Percentiles rank a stretch among this genome's conserved stretches.
Conservation (phyloP, 2,888 invertebrate species). For the Dioctria rufipes region DNA sequence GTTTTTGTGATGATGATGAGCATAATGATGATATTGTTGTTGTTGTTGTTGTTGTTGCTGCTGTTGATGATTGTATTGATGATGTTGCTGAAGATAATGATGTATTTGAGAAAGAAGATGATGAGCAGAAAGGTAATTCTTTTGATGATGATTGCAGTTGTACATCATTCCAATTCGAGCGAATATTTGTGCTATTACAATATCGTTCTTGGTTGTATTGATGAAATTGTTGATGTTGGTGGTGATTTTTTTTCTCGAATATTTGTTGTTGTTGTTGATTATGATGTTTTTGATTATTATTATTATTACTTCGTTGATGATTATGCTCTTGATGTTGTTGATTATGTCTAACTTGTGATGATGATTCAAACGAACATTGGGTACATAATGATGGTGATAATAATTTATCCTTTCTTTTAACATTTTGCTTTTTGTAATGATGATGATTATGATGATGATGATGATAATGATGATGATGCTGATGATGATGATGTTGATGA, state of each 20-base stretch:
- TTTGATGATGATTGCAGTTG: not conserved
- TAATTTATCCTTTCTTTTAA: not conserved
- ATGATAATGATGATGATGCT: not conserved
- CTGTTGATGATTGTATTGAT: not conserved
- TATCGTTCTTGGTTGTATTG: not conserved
- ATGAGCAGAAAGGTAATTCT: no score
- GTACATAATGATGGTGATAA: not conserved
- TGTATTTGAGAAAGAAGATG: no score
- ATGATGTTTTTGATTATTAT: not conserved
- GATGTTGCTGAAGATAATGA: not conserved
- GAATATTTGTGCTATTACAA: conserved; percentile 6
- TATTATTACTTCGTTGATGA: not conserved
- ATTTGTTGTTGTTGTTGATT: no score
- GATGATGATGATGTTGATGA: conserved; percentile 23
- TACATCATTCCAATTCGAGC: not conserved
- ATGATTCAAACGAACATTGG: not conserved
- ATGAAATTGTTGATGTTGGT: not conserved
- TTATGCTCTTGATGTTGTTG: conserved; percentile 9
- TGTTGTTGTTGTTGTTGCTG: not conserved
- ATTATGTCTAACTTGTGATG: not conserved
- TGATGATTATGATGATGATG: not conserved
- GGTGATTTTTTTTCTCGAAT: no score
- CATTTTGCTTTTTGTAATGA: not conserved
- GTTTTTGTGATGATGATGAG: not conserved
- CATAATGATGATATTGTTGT: not conserved